These are phyloP conservation scores for Eurytemora carolleeae DNA, from an alignment of 1,140 invertebrate genomes.

Conservation along the genomic window DNA sequence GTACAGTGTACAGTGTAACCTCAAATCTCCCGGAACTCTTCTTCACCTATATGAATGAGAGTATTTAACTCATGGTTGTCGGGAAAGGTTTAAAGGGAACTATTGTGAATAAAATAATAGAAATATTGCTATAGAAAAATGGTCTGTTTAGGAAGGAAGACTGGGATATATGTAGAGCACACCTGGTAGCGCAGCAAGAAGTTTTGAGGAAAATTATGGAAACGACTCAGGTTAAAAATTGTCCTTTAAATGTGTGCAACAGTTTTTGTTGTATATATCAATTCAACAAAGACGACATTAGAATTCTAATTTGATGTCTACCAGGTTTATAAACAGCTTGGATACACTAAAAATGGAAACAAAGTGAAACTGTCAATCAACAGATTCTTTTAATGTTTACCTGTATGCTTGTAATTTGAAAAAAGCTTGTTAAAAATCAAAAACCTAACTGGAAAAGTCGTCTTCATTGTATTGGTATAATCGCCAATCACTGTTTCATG, in stretches of 20 bases:
- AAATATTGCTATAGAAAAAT: background rate
- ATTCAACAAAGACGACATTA: no score
- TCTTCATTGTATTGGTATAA: no score
- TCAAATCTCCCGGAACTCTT: no score
- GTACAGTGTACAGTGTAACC: no score
- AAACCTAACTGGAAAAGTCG: no score
- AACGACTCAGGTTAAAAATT: constrained; percentile 41
- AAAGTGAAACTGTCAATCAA: background rate
- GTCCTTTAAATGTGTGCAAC: background rate
- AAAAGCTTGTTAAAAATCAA: no score
- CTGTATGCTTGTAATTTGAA: background rate
- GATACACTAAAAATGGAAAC: background rate
- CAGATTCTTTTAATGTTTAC: background rate
- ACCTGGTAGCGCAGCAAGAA: constrained; percentile 63
- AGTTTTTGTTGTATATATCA: no score
- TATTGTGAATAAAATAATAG: background rate
- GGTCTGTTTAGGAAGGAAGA: constrained; percentile 50
- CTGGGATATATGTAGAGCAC: constrained; percentile 57
- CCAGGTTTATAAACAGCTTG: background rate
- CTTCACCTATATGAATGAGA: no score
- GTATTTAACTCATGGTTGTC: background rate
- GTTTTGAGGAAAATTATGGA: constrained; percentile 66
- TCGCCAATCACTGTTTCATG: no score
- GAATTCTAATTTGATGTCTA: no score
- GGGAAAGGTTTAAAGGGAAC: background rate